Conservation (phyloP, 2,888 invertebrate genomes). For the Petrophora chlorosata region DNA sequence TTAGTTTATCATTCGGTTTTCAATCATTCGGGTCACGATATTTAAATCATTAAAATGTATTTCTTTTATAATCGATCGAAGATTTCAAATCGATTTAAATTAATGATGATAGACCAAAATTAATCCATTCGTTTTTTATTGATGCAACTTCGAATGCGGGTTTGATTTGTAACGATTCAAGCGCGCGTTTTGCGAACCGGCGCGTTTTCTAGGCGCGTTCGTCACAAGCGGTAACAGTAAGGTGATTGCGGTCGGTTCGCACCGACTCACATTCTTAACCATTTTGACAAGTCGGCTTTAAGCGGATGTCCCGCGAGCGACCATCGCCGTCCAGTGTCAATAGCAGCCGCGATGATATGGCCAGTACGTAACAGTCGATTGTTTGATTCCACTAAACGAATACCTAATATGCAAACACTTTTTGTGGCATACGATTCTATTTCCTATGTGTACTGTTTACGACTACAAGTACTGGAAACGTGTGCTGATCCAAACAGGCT, state of each 20-base stretch:
- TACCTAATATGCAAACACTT: constrained; percentile 17
- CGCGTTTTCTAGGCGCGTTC: constrained; percentile 57
- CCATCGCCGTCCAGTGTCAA: constrained; percentile 44
- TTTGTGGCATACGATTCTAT: neutral
- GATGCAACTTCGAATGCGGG: constrained; percentile 14
- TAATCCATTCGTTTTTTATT: constrained; percentile 4
- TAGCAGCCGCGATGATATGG: constrained; percentile 37
- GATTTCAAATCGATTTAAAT: constrained; percentile 1
- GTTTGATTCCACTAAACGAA: constrained; percentile 33
- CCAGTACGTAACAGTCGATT: constrained; percentile 41
- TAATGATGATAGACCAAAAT: neutral
- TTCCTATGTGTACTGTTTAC: too few relatives aligned
- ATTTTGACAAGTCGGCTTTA: constrained; percentile 63
- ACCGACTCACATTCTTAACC: constrained; percentile 70
- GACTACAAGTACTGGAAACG: too few relatives aligned
- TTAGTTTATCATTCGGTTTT: constrained; percentile 2
- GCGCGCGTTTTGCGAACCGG: constrained; percentile 11
- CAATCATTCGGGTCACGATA: neutral
- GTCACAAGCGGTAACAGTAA: constrained; percentile 60
- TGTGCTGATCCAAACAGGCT: too few relatives aligned
- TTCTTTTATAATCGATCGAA: neutral
- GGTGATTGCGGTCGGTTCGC: constrained; percentile 70
- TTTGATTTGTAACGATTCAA: constrained; percentile 36
- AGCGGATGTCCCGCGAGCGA: constrained; percentile 59
- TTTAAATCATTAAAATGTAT: neutral